Conservation (phyloP, 2,797 vertebrate species). For the Enteromius unitaeniatus region DNA sequence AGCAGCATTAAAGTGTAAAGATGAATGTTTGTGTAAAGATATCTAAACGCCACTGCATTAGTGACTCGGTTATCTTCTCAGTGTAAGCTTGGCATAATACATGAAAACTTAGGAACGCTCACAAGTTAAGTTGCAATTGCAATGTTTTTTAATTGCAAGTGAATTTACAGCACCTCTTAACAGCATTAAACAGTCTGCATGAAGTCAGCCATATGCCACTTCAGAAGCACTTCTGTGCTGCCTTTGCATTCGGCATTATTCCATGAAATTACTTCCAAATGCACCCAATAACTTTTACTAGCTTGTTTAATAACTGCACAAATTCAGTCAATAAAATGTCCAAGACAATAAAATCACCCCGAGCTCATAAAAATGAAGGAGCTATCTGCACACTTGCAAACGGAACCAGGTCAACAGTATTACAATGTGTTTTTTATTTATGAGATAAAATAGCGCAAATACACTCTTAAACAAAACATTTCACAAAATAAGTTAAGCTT, state of each 20-base stretch:
- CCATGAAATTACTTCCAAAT: background rate
- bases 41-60: background rate
- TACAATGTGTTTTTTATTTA: background rate
- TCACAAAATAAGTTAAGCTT: background rate
- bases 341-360: background rate
- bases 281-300: background rate
- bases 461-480: background rate
- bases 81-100: background rate
- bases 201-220: background rate
- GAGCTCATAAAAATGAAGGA: background rate
- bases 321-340: background rate
- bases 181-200: background rate
- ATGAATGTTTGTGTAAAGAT: background rate
- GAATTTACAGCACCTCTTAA: background rate
- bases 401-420: background rate
- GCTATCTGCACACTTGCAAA: background rate
- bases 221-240: background rate
- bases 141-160: no score
- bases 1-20: background rate
- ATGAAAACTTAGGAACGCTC: background rate
- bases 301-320: slow-evolving; percentile 8
- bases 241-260: background rate
- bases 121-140: background rate
- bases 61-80: background rate
- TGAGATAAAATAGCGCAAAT: background rate